These are phyloP conservation scores for Chloropsis cyanopogon DNA, from an alignment of 2,113 vertebrate species.

Conservation along the genomic window DNA sequence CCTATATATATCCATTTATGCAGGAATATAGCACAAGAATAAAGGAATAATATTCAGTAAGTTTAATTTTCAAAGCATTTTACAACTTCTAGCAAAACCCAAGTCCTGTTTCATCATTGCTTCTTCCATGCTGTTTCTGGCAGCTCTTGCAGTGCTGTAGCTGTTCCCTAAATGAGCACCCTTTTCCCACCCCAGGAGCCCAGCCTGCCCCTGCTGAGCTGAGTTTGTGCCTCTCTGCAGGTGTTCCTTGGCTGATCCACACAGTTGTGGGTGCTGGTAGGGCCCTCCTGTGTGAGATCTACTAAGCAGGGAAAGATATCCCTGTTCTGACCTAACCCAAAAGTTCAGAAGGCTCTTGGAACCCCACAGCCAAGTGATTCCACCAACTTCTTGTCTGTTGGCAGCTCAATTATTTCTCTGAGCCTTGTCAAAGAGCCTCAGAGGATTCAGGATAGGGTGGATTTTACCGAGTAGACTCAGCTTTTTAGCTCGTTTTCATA, in stretches of 20 bases:
- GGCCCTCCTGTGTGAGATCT: background rate
- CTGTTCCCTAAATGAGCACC: background rate
- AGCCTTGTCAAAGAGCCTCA: background rate
- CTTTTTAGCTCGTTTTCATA: background rate
- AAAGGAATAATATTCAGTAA: background rate
- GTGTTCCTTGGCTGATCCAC: background rate
- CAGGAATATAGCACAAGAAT: background rate
- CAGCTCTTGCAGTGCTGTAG: background rate
- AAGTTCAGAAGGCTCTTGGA: background rate
- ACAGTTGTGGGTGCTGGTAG: background rate
- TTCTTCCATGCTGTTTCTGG: background rate
- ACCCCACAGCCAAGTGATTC: background rate
- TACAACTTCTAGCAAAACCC: background rate
- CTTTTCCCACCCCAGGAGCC: background rate
- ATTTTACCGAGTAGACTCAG: background rate
- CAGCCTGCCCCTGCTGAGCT: background rate
- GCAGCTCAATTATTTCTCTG: background rate
- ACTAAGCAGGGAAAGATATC: background rate
- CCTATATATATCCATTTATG: background rate
- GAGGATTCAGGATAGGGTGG: background rate
- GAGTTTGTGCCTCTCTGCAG: background rate
- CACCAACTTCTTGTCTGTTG: background rate
- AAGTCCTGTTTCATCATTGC: background rate
- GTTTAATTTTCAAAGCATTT: background rate
- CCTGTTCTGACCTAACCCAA: rapidly evolving